A percentile compares a stretch with the other conserved stretches of the same genome.
phyloP scores from a whole-genome alignment of 2,888 invertebrate genomes.

The Acrocyrtus sp. region DNA sequence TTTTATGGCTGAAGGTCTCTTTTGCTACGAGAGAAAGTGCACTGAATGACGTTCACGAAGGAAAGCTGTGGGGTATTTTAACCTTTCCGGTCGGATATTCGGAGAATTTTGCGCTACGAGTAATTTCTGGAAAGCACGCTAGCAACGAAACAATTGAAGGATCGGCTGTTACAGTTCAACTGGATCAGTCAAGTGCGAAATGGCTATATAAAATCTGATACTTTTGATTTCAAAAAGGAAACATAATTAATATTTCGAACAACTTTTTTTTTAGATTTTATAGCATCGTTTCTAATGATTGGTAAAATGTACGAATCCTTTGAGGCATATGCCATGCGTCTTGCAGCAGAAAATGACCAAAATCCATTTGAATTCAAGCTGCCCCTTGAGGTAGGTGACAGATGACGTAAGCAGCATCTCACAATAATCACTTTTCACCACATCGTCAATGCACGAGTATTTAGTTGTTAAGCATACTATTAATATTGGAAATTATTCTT shows the following conservation, averaged over 20 bases:
- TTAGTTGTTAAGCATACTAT: too few relatives aligned
- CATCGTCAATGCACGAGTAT: too few relatives aligned
- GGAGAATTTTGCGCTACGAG: slow-evolving; percentile 15
- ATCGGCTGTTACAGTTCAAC: slow-evolving; percentile 9
- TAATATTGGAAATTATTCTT: too few relatives aligned
- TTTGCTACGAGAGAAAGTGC: slow-evolving; percentile 20
- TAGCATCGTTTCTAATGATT: slow-evolving; percentile 29
- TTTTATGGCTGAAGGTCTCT: slow-evolving; percentile 4
- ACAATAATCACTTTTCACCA: too few relatives aligned
- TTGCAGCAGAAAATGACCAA: slow-evolving; percentile 27
- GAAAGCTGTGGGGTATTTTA: slow-evolving; percentile 23
- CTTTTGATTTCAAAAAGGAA: too few relatives aligned
- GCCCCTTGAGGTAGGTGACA: slow-evolving; percentile 15
- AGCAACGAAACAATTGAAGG: slow-evolving; percentile 22
- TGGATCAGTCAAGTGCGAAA: slow-evolving; percentile 36
- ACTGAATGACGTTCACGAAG: background rate
- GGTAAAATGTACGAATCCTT: slow-evolving; percentile 23
- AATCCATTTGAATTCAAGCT: slow-evolving; percentile 19
- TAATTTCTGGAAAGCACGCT: slow-evolving; percentile 24
- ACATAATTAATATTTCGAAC: too few relatives aligned
- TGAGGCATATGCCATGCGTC: slow-evolving; percentile 14
- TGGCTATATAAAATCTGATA: too few relatives aligned
- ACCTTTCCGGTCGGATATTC: slow-evolving; percentile 35
- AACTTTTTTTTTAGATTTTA: too few relatives aligned
- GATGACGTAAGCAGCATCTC: too few relatives aligned